Conservation (phyloP, 2,797 vertebrate species). For the Neoniphon sammara region DNA sequence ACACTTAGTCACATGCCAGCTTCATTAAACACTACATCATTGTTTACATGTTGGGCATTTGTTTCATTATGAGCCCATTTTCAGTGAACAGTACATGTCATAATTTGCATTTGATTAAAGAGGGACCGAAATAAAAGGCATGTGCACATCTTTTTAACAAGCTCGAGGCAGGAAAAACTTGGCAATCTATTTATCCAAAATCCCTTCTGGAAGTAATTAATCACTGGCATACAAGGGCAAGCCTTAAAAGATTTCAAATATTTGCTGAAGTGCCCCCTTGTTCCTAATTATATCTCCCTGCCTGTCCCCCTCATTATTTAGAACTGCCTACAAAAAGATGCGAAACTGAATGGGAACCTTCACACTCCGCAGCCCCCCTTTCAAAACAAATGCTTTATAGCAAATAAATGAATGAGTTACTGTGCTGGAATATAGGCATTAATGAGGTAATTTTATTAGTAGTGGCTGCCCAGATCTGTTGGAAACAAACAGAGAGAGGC, state of each 20-base stretch:
- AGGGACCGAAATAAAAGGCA: conserved; percentile 63
- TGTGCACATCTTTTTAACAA: conserved; percentile 56
- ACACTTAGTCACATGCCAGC: conserved; percentile 23
- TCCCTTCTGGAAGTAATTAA: conserved; percentile 94
- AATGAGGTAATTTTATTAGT: conserved; percentile 99
- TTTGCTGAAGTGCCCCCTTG: conserved; percentile 95
- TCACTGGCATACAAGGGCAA: conserved; percentile 83
- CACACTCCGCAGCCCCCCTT: conserved; percentile 83
- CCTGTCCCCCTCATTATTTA: conserved; percentile 97
- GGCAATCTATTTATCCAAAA: conserved; percentile 72
- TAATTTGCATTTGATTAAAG: conserved; percentile 82
- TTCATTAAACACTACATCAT: conserved; percentile 56
- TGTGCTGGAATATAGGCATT: conserved; percentile 90
- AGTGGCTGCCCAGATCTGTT: conserved; percentile 87
- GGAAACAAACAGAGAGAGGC: conserved; percentile 84
- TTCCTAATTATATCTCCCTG: conserved; percentile 99
- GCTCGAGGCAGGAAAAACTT: conserved; percentile 52
- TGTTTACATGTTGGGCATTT: conserved; percentile 68
- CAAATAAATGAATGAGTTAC: conserved; percentile 92
- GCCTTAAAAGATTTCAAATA: conserved; percentile 93
- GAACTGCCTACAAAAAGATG: conserved; percentile 89
- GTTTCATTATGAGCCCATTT: conserved; percentile 58
- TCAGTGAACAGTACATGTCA: conserved; percentile 70
- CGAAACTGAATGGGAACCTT: conserved; percentile 85
- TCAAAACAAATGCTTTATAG: conserved; percentile 91